Percentiles rank a stretch among this genome's conserved stretches.
phyloP scores from a whole-genome alignment of 2,888 invertebrate genomes.

The Drosophila eohydei region DNA sequence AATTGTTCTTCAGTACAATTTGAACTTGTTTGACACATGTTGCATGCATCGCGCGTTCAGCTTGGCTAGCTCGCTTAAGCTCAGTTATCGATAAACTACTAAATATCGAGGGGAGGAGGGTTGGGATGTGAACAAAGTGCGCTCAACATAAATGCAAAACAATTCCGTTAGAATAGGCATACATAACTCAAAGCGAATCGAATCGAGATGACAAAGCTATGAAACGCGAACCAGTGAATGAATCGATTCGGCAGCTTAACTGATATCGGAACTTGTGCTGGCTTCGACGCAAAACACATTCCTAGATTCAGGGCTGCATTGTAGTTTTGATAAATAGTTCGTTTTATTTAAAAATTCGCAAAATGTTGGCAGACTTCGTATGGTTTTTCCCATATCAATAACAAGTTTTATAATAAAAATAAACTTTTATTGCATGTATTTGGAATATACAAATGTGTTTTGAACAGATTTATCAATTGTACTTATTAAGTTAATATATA shows the following conservation, averaged over 20 bases:
- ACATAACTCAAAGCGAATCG: conserved; percentile 24
- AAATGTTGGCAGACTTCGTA: not conserved
- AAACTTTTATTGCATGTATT: not conserved
- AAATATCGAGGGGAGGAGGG: conserved; percentile 22
- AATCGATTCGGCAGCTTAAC: not conserved
- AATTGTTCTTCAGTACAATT: not conserved
- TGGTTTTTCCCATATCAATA: not conserved
- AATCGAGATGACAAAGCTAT: conserved; percentile 17
- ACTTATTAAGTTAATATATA: not conserved
- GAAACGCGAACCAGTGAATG: not conserved
- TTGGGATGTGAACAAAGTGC: conserved; percentile 54
- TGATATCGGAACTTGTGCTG: not conserved
- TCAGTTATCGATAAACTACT: conserved; percentile 37
- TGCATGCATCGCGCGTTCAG: conserved; percentile 35
- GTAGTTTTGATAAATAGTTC: not conserved
- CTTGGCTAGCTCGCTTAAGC: conserved; percentile 14
- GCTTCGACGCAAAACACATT: not conserved
- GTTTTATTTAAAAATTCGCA: not conserved
- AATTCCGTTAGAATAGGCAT: conserved; percentile 14
- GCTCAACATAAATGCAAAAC: conserved; percentile 42
- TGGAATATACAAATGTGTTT: not conserved
- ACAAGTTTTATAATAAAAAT: no score
- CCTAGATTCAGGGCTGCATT: not conserved
- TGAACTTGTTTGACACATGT: not conserved
- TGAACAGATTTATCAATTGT: not conserved